These are phyloP conservation scores for Yponomeuta evonymella DNA, from an alignment of 2,888 invertebrate genomes.

Conservation along the genomic window DNA sequence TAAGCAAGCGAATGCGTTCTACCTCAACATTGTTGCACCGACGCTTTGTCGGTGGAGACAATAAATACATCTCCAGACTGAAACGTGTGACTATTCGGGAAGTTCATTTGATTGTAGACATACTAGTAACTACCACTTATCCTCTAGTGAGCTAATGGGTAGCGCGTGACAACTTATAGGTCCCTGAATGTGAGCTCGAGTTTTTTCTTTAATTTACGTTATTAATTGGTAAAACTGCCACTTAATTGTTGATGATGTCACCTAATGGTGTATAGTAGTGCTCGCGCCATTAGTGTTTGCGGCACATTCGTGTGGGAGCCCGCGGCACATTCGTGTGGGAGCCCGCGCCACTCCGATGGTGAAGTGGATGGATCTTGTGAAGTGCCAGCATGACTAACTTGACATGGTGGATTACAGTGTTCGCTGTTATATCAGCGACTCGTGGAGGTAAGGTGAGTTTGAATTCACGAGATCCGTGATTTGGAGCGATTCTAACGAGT, in stretches of 20 bases:
- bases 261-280: background rate
- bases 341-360: background rate
- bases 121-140: constrained; percentile 24
- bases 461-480: background rate
- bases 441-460: constrained; percentile 19
- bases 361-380: background rate
- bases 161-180: constrained; percentile 48
- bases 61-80: background rate
- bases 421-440: constrained; percentile 17
- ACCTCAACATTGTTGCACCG: constrained; percentile 10
- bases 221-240: constrained; percentile 34
- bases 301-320: background rate
- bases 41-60: constrained; percentile 4
- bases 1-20: constrained; percentile 4
- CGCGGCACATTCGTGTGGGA: background rate
- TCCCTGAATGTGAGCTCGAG: constrained; percentile 34
- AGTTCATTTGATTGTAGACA: constrained; percentile 11
- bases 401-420: constrained; percentile 29
- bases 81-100: background rate
- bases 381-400: constrained; percentile 26
- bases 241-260: constrained; percentile 5
- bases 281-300: background rate
- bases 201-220: constrained; percentile 49
- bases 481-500: background rate
- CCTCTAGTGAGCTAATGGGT: constrained; percentile 35